phyloP scores from a whole-genome alignment of 2,797 vertebrate genomes.

The Rhinoraja longicauda region DNA sequence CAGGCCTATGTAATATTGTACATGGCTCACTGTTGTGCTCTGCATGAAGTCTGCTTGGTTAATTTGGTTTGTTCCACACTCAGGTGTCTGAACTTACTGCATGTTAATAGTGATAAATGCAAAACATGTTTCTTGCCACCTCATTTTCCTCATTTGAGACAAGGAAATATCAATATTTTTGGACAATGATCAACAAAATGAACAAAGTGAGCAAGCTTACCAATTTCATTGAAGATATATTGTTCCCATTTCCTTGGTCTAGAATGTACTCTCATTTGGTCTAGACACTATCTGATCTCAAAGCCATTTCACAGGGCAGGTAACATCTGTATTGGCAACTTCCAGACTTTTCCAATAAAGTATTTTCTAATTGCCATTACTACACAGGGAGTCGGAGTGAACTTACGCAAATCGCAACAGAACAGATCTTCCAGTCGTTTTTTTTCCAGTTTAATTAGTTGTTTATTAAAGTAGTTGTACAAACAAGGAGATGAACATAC shows the following conservation, averaged over 20 bases:
- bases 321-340: too few species aligned
- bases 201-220: neutral
- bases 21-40: neutral
- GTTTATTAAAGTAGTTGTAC: too few species aligned
- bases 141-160: constrained; percentile 41
- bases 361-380: too few species aligned
- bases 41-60: neutral
- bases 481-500: too few species aligned
- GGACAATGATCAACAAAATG: neutral
- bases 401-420: too few species aligned
- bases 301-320: neutral
- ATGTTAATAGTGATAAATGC: neutral
- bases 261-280: neutral
- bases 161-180: constrained; percentile 20
- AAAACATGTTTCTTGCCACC: constrained; percentile 38
- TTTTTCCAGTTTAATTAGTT: too few species aligned
- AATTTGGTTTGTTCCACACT: constrained; percentile 7
- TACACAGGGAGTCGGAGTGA: too few species aligned
- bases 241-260: neutral
- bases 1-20: neutral
- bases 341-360: too few species aligned
- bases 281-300: neutral
- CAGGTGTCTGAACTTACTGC: neutral
- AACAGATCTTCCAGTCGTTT: too few species aligned
- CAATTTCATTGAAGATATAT: neutral